phyloP scores from a whole-genome alignment of 2,888 invertebrate genomes.

The Xestia sexstrigata region DNA sequence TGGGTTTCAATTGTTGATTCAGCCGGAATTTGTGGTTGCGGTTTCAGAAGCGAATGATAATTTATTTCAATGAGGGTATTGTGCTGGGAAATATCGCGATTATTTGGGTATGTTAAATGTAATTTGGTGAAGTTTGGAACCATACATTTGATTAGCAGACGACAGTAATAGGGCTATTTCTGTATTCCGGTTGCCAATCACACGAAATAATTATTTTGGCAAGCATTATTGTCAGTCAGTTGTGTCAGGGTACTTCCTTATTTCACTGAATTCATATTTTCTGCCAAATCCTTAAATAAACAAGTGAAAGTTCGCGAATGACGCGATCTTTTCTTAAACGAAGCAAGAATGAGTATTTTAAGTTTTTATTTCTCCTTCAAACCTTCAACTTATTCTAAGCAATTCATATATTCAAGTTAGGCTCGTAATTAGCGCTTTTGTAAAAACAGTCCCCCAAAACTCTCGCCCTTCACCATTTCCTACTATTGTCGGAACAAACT shows the following conservation, averaged over 20 bases:
- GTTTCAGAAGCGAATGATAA: constrained; percentile 26
- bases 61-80: background rate
- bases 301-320: constrained; percentile 5
- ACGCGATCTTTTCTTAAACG: background rate
- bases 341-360: background rate
- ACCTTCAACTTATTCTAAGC: background rate
- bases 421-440: background rate
- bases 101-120: background rate
- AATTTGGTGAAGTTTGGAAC: constrained; percentile 12
- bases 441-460: background rate
- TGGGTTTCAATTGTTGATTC: constrained; percentile 19
- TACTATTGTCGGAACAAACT: background rate
- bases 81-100: background rate
- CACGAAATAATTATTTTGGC: constrained; percentile 36
- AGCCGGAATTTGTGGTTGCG: constrained; percentile 42
- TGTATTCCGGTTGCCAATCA: constrained; percentile 18
- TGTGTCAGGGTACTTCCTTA: constrained; percentile 37
- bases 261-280: constrained; percentile 21
- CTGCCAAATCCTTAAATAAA: constrained; percentile 56
- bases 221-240: constrained; percentile 33
- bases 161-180: constrained; percentile 9
- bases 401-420: background rate
- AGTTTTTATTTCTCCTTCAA: background rate
- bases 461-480: background rate
- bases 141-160: constrained; percentile 8